Percentiles rank a stretch among this genome's conserved stretches.
Evolutionary conservation across 2,113 vertebrate species (phyloP).

Genomic region (Corydoras sp.): DNA sequence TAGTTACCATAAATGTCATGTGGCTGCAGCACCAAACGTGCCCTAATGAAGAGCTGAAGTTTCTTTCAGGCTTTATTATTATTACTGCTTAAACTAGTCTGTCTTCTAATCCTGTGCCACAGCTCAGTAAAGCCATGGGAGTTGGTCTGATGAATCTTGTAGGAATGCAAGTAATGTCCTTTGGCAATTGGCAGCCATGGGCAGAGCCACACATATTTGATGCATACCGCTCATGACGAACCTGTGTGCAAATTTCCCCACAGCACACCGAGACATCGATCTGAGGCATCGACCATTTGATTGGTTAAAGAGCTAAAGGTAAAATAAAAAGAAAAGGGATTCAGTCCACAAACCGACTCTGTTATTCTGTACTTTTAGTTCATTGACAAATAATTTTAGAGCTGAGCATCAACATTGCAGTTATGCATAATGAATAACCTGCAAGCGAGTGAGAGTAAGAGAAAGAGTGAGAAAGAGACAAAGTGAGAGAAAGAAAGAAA

Average conservation of each 20-base stretch:
- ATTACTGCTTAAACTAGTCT: no score
- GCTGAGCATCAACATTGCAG: neutral
- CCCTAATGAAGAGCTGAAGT: no score
- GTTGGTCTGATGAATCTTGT: neutral
- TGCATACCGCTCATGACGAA: conserved; percentile 11
- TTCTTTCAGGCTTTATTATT: no score
- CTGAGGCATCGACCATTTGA: no score
- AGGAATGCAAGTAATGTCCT: neutral
- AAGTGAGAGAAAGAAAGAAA: neutral
- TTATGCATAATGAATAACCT: neutral
- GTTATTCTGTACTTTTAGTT: no score
- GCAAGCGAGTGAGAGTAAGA: neutral
- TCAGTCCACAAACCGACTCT: no score
- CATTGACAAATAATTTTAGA: neutral
- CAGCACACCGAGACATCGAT: conserved; percentile 13
- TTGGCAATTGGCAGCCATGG: neutral
- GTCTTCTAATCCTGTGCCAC: neutral
- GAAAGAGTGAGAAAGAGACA: neutral
- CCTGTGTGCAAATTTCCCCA: conserved; percentile 46
- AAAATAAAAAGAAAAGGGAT: no score
- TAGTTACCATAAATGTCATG: no score
- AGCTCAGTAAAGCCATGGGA: neutral
- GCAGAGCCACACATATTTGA: neutral
- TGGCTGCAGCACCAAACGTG: no score
- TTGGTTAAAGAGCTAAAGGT: no score